These are phyloP conservation scores for Octomys mimax DNA, from an alignment of 2,797 vertebrate genomes.

Conservation along the genomic window DNA sequence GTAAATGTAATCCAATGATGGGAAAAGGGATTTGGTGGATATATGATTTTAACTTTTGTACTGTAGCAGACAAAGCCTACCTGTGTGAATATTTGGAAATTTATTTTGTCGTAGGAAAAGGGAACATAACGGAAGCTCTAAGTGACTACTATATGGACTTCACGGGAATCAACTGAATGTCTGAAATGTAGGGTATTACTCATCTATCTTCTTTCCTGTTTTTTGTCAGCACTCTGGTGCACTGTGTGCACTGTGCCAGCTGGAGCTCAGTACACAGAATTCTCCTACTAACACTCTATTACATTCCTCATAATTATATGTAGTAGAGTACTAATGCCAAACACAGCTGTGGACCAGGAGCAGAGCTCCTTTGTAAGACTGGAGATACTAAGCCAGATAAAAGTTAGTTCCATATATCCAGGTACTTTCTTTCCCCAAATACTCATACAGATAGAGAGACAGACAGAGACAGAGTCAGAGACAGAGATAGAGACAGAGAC, in stretches of 20 bases:
- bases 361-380: neutral
- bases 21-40: neutral
- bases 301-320: neutral
- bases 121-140: neutral
- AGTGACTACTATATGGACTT: neutral
- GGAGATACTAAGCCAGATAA: constrained; percentile 39
- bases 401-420: neutral
- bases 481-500: neutral
- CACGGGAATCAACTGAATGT: neutral
- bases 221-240: too few species aligned
- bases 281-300: too few species aligned
- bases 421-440: neutral
- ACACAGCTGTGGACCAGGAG: neutral
- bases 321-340: neutral
- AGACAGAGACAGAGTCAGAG: neutral
- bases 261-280: too few species aligned
- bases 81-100: neutral
- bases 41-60: neutral
- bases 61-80: neutral
- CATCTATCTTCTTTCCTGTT: too few species aligned
- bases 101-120: constrained; percentile 31
- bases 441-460: rapidly evolving
- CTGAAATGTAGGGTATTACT: neutral
- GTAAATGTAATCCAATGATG: neutral
- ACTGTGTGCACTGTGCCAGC: too few species aligned